These are phyloP conservation scores for Baccha elongata DNA, from an alignment of 2,888 invertebrate species.

Conservation along the genomic window DNA sequence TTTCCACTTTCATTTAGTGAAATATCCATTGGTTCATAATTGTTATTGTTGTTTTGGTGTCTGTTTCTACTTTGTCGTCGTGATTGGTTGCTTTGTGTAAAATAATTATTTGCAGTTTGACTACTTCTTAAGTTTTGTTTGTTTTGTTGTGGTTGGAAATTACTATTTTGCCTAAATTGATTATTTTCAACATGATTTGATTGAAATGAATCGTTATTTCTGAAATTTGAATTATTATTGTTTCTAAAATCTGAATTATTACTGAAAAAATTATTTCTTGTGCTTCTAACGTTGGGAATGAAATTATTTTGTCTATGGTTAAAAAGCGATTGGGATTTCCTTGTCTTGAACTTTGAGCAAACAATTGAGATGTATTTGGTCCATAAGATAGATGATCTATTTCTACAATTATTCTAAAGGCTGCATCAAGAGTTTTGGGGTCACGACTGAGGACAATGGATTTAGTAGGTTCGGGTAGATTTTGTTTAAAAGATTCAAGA, in stretches of 20 bases:
- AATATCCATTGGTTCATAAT: constrained; percentile 35
- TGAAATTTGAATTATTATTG: background rate
- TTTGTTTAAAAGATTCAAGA: constrained; percentile 16
- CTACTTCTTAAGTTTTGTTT: no score
- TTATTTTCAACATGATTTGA: background rate
- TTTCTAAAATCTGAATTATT: background rate
- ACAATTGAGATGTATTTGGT: background rate
- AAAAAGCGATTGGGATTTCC: background rate
- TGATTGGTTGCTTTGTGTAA: background rate
- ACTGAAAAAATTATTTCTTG: background rate
- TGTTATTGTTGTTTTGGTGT: background rate
- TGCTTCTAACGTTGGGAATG: no score
- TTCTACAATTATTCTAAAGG: background rate
- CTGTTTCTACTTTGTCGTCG: background rate
- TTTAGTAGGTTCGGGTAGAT: constrained; percentile 20
- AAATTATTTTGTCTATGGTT: constrained; percentile 2
- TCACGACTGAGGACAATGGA: constrained; percentile 2
- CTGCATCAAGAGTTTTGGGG: background rate
- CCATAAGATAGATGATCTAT: constrained; percentile 8
- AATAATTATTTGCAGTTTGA: background rate
- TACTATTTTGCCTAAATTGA: background rate
- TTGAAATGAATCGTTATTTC: background rate
- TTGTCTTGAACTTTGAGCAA: background rate
- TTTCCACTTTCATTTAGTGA: constrained; percentile 4
- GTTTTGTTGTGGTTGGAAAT: background rate